Conservation (phyloP, 2,113 vertebrate genomes). For the Burhinus oedicnemus region DNA sequence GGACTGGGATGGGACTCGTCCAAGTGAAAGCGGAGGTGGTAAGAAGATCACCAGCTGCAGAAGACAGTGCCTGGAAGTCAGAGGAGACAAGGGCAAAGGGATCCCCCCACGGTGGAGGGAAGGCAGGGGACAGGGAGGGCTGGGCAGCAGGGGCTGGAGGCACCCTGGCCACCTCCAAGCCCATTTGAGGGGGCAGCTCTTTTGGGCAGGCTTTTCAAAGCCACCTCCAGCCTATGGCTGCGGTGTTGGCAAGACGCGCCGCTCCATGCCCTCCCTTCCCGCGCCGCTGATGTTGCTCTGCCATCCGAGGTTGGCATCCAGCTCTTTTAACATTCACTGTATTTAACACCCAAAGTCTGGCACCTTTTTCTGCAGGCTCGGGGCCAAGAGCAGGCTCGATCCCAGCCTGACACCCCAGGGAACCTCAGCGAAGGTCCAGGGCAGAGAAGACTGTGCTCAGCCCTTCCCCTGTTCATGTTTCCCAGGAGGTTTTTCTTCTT, state of each 20-base stretch:
- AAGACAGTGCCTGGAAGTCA: background rate
- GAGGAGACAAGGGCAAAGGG: background rate
- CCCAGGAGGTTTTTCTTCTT: background rate
- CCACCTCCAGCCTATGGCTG: background rate
- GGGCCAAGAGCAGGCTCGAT: background rate
- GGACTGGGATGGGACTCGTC: background rate
- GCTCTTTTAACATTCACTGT: background rate
- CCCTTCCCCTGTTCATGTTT: background rate
- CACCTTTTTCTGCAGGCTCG: background rate
- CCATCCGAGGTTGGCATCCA: background rate
- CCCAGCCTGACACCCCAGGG: background rate
- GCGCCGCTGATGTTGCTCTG: background rate
- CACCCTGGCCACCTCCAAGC: background rate
- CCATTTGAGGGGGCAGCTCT: background rate
- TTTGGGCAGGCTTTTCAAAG: background rate
- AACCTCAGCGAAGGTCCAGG: background rate
- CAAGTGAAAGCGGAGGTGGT: background rate
- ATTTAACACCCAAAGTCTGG: background rate
- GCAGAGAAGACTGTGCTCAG: background rate
- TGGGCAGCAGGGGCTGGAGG: background rate
- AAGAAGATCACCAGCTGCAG: background rate
- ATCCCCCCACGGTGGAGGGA: fast-evolving
- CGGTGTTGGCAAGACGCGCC: fast-evolving
- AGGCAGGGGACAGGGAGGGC: background rate
- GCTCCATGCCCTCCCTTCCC: background rate